Base-by-base conservation (phyloP, 2,888 invertebrate species). In the Eupithecia vulgata region DNA sequence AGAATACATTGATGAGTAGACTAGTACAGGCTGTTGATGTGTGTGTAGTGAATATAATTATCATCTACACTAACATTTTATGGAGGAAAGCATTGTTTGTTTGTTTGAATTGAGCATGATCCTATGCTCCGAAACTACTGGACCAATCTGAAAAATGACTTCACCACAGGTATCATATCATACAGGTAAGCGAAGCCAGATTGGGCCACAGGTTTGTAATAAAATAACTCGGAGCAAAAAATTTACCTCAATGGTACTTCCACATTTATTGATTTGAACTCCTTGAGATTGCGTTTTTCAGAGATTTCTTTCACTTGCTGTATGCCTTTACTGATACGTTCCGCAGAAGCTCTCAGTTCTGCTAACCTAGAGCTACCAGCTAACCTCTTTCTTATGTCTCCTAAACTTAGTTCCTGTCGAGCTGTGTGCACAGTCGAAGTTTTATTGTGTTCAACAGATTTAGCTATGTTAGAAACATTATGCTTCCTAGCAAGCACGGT, bases 211-310 rank as follows among this genome's bases (percentile, higher is more conserved):
- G n/a, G n/a, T 57, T 25, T 57, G 10, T 52, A 52, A 48, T 2
- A 30, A 37, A 67, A 30, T 25, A 34, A 48, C 40, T 57, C 37
- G 64, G 68, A 21, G n/a, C 15, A 67, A 42, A 62, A 25, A 12
- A 80, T 75, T 52, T 81, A 97, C 97, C 97, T 97, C 78, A 95
- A 91, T 74, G 96, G 95, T 84, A 97, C 95, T 94, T 97, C 97
- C 87, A 98, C 91, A 90, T 97, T 96, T 85, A 98, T 96, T 59
- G 96, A 95, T 81, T 96, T 96, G 83, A 97, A 97, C 84, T 96
- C 95, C 85, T 96, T 95, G 62, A 96, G 90, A 91, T 96, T 95
- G 79, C 94, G 85, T 82, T 95, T 93, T 30, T 91, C 92, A 72
- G 89, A 86, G 4, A 86, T 80, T 81, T 94, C 88, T 85, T 96